These are phyloP conservation scores for Lissonota sp. DNA, from an alignment of 2,888 invertebrate species.

Conservation along the genomic window DNA sequence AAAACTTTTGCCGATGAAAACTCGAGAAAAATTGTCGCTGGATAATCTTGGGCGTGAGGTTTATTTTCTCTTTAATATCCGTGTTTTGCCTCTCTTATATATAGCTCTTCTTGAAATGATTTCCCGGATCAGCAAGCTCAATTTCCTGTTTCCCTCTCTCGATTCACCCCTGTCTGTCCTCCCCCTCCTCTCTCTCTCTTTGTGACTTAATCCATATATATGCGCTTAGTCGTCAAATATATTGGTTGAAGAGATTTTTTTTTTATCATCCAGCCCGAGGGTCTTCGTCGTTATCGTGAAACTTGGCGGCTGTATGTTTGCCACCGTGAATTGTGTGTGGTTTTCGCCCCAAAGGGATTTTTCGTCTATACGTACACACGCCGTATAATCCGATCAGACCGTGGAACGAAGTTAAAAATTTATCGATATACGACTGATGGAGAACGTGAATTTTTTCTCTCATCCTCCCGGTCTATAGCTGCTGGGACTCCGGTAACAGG, in stretches of 20 bases:
- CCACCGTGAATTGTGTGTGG: constrained; percentile 18
- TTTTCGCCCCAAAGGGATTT: constrained; percentile 2
- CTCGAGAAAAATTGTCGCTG: background rate
- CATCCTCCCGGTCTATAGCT: background rate
- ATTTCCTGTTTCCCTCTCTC: background rate
- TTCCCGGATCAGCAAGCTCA: constrained; percentile 4
- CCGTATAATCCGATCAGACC: background rate
- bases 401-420: constrained; percentile 42
- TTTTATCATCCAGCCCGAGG: constrained; percentile 17
- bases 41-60: background rate
- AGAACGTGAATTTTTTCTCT: constrained; percentile 25
- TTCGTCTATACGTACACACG: constrained; percentile 18
- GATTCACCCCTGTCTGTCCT: too few species aligned
- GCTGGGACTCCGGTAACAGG: constrained; percentile 22
- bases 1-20: background rate
- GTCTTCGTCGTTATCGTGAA: background rate
- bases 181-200: too few species aligned
- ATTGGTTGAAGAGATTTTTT: constrained; percentile 32
- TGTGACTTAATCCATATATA: too few species aligned
- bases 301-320: background rate
- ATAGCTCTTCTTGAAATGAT: constrained; percentile 1
- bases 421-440: constrained; percentile 45
- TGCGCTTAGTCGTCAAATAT: background rate
- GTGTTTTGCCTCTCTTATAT: too few species aligned
- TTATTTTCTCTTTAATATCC: too few species aligned